Percentiles rank a stretch among this genome's conserved stretches.
Evolutionary conservation across 37 sponge, comb jelly and placozoan species (phyloP).

Genomic region (Crambe crambe): DNA sequence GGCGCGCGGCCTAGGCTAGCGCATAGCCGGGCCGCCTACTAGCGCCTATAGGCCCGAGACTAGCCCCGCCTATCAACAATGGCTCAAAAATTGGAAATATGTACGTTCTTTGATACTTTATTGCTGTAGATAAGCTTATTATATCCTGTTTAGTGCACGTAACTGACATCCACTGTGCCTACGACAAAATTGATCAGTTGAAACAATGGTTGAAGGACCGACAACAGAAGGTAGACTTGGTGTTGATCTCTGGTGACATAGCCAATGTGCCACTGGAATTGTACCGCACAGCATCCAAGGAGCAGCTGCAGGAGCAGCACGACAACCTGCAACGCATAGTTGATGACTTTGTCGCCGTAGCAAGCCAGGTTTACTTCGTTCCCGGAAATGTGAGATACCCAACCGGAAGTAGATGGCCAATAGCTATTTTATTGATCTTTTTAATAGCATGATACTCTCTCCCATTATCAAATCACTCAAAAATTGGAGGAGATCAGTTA

Average conservation of each 20-base stretch:
- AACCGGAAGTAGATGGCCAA: background rate
- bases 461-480: slow-evolving; percentile 58
- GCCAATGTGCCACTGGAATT: slow-evolving; percentile 70
- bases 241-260: slow-evolving; percentile 83
- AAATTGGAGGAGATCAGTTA: slow-evolving; percentile 9
- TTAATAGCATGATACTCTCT: slow-evolving; percentile 16
- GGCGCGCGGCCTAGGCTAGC: too few relatives aligned
- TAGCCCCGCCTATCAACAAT: too few relatives aligned
- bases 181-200: slow-evolving; percentile 52
- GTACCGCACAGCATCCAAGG: slow-evolving; percentile 15
- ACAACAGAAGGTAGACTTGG: slow-evolving; percentile 58
- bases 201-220: slow-evolving; percentile 43
- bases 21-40: too few relatives aligned
- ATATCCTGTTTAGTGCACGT: slow-evolving; percentile 61
- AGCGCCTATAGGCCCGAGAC: too few relatives aligned
- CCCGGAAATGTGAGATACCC: slow-evolving; percentile 82
- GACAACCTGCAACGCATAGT: slow-evolving; percentile 51
- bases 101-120: background rate
- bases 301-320: slow-evolving; percentile 28
- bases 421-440: background rate
- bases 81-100: background rate
- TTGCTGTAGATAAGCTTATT: background rate
- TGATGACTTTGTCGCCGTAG: slow-evolving; percentile 17
- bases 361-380: slow-evolving; percentile 64
- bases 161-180: slow-evolving; percentile 66